Base-by-base conservation (phyloP, 2,888 invertebrate genomes). In the Fissipunctia ypsillon region DNA sequence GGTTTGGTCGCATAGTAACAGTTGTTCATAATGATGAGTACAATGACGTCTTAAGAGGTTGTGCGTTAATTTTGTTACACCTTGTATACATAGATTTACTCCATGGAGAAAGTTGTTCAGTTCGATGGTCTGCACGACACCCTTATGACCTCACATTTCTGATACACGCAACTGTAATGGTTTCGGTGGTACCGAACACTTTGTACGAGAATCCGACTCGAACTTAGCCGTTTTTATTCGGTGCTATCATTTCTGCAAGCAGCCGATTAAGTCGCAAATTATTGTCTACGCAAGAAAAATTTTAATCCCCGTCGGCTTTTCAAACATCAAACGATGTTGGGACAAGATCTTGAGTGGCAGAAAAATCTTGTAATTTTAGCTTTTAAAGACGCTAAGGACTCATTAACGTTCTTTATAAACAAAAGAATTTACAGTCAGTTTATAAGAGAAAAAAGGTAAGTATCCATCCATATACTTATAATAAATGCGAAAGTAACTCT, bases 331-430 rank as follows among this genome's bases (percentile, higher is more conserved):
- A 83, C 25, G 76, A 50, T 56, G 43, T 78, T 72, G 54, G 22
- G 57, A 45, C 43, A 67, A 64, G 38, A 52, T 50, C 63, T 70
- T 57, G 65, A 68, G 41, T 54, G 70, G 54, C n/a, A 69, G 43
- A 66, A 83, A 74, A 59, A 52, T 61, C 72, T 68, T 84, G 70
- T 73, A 71, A 86, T 68, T 71, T 80, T 69, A 68, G 56, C 78
- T 43, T n/a, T 31, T 38, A 71, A 75, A 79, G 61, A 57, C 52
- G 25, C 0, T 63, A 38, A 52, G 43, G 54, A 38, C 54, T 72
- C 69, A 81, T 74, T 76, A 78, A 38, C 38, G 63, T 63, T 52
- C 19, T 64, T 72, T 52, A 28, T 50, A 43, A 69, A 69, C 63
- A 69, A 67, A 73, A 68, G 35, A 48, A 67, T 75, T 77, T 25